A percentile compares a stretch with the other conserved stretches of the same genome.
phyloP scores from a whole-genome alignment of 2,797 vertebrate species.

The Sebastes hubbsi region DNA sequence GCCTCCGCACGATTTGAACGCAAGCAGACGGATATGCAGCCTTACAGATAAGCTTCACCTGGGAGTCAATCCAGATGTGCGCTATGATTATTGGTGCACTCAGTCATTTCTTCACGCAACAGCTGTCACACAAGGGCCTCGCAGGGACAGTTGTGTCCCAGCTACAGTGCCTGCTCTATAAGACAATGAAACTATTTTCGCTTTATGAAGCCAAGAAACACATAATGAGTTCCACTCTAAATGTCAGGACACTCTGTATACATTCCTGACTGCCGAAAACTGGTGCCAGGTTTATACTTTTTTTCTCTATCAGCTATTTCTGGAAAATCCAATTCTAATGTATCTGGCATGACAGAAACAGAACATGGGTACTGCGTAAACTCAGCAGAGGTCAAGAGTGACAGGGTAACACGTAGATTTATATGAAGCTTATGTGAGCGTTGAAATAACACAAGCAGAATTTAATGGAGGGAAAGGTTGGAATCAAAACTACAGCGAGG shows the following conservation, averaged over 20 bases:
- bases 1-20: not conserved
- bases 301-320: constrained; percentile 18
- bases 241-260: constrained; percentile 48
- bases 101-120: constrained; percentile 40
- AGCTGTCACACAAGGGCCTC: constrained; percentile 44
- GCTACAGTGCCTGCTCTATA: constrained; percentile 8
- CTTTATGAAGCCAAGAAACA: constrained; percentile 50
- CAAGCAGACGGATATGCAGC: not conserved
- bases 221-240: constrained; percentile 23
- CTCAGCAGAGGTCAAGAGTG: not conserved
- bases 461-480: not conserved
- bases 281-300: constrained; percentile 41
- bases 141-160: constrained; percentile 40
- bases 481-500: not conserved
- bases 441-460: not conserved
- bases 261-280: constrained; percentile 41
- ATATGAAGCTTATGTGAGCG: not conserved
- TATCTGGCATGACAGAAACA: constrained; percentile 1
- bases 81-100: constrained; percentile 40
- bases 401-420: not conserved
- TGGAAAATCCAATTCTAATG: not conserved
- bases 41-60: constrained; percentile 41
- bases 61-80: constrained; percentile 44
- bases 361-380: not conserved
- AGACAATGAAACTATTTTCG: constrained; percentile 21